These are phyloP conservation scores for Arrhamphus sclerolepis DNA, from an alignment of 2,797 vertebrate species.

Conservation along the genomic window DNA sequence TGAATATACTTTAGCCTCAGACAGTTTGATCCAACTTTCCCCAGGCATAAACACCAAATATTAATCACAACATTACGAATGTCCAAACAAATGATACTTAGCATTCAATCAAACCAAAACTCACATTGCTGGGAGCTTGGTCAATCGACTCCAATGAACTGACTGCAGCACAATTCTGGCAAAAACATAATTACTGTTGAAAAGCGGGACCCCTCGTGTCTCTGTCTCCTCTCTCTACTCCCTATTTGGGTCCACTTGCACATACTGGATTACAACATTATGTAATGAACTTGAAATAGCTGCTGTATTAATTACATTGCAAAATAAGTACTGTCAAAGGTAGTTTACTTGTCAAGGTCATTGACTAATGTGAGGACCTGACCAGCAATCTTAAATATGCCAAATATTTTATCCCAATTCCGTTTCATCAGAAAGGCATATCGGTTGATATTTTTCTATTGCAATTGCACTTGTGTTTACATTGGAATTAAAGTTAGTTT, in stretches of 20 bases:
- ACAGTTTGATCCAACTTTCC: slow-evolving; percentile 27
- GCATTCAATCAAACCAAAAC: slow-evolving; percentile 22
- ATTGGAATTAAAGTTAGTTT: too few species aligned
- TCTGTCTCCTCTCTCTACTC: neutral
- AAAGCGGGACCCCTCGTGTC: slow-evolving; percentile 1
- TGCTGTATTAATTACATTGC: too few species aligned
- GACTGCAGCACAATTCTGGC: neutral
- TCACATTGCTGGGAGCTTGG: slow-evolving; percentile 8
- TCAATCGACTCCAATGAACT: slow-evolving; percentile 27
- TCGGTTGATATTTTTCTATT: too few species aligned
- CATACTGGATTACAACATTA: slow-evolving; percentile 19
- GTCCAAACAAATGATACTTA: slow-evolving; percentile 33
- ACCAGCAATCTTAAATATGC: too few species aligned
- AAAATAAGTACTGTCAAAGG: too few species aligned
- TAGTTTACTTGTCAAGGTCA: too few species aligned
- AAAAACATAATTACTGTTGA: slow-evolving; percentile 37
- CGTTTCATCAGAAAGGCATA: too few species aligned
- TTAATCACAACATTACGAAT: slow-evolving; percentile 40
- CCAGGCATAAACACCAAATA: neutral
- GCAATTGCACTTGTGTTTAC: too few species aligned
- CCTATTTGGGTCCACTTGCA: neutral
- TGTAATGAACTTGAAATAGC: slow-evolving; percentile 41
- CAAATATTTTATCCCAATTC: too few species aligned
- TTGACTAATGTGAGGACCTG: too few species aligned
- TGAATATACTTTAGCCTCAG: neutral